Evolutionary conservation across 1,140 invertebrate species (phyloP), one percentile per base, ranked within the genome.

Genomic region (Drosophila orena): DNA sequence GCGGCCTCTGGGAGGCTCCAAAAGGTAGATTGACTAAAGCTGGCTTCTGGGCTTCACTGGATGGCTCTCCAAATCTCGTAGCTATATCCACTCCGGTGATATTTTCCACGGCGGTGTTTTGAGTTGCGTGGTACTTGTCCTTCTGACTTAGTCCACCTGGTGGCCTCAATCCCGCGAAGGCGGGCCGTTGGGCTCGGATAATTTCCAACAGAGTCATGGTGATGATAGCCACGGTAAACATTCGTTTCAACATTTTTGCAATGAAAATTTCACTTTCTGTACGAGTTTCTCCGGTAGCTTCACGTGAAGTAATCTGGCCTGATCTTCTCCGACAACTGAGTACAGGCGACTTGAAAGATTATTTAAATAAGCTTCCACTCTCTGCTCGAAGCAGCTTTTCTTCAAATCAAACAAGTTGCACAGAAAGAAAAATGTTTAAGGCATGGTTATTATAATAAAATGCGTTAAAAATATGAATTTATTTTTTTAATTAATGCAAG

Each of bases 111-210:
- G 79, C 85, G 4, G 85, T 89, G 37, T 90, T 77, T 20, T 75
- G 71, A 4, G 79, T 53, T 8, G 56, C 77, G 47, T 81, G 72
- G 37, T 91, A 91, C 64, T 91, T 91, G 56, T 92, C 90, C 76
- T 81, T 89, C 44, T 92, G 89, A 14, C 43, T 90, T 2, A 91
- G 73, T n/a, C 90, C 90, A 6, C 79, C 81, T 2, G 86, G 78
- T 3, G 90, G 91, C n/a, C 91, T 77, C 10, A 50, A 37, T 7
- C 92, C 92, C 0, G 91, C 80, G 50, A 84, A 92, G 27, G 86
- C 76, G 5, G 91, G 85, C n/a, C 92, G 79, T 54, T 92, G 92
- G 1, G 79, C 83, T 61, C 42, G 68, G 14, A 57, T 34, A 40
- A 70, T 15, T 52, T 83, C 72, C 20, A 78, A 49, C 2, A 83